Percentiles rank a stretch among this genome's conserved stretches.
phyloP scores from a whole-genome alignment of 1,140 invertebrate species.

The Solen grandis region DNA sequence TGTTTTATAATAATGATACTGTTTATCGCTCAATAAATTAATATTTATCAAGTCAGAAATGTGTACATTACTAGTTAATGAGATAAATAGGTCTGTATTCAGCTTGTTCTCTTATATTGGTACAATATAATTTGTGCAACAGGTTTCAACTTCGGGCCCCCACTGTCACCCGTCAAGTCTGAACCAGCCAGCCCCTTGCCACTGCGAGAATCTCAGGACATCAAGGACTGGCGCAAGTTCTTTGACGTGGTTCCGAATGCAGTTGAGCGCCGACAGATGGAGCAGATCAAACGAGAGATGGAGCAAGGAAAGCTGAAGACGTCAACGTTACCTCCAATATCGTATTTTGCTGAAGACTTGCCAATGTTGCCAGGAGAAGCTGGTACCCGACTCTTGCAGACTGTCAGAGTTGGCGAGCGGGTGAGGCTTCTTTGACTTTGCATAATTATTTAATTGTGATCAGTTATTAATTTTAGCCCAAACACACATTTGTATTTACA shows the following conservation, averaged over 20 bases:
- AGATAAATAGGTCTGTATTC: no score
- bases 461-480: no score
- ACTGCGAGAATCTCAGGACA: background rate
- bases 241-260: conserved; percentile 45
- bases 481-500: no score
- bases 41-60: no score
- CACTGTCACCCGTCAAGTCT: conserved; percentile 32
- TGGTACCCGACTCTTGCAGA: conserved; percentile 42
- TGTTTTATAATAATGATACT: no score
- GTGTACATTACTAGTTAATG: no score
- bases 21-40: no score
- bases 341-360: conserved; percentile 48
- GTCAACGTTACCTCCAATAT: conserved; percentile 41
- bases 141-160: no score
- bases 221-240: conserved; percentile 48
- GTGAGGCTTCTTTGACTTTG: conserved; percentile 2
- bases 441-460: background rate
- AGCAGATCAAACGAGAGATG: conserved; percentile 44
- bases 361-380: conserved; percentile 53
- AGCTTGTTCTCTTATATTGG: no score
- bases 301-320: conserved; percentile 30
- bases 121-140: no score
- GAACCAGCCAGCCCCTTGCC: conserved; percentile 11
- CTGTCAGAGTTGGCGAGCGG: conserved; percentile 46
- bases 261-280: conserved; percentile 35